A percentile compares a stretch with the other conserved stretches of the same genome.
These are phyloP conservation scores for Astatoreochromis straeleni DNA, from an alignment of 2,113 vertebrate genomes.

Conservation along the genomic window DNA sequence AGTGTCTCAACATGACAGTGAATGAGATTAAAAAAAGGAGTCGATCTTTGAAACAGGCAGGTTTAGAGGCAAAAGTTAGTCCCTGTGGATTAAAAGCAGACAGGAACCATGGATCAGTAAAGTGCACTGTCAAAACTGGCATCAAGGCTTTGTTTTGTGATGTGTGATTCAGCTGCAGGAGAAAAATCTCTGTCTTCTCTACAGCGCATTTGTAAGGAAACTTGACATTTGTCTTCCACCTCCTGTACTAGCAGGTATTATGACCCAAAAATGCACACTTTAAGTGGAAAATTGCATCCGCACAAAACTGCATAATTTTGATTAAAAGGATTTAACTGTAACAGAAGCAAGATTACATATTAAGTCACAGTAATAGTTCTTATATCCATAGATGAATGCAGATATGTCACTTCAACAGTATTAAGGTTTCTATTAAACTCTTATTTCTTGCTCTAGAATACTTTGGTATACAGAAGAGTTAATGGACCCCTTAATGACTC, in stretches of 20 bases:
- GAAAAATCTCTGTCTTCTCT: neutral
- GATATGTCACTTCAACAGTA: neutral
- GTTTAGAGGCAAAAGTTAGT: neutral
- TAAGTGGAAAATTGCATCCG: neutral
- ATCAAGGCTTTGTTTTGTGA: neutral
- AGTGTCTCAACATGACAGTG: neutral
- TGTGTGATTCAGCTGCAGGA: neutral
- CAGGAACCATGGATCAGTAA: neutral
- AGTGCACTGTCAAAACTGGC: neutral
- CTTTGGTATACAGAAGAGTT: neutral
- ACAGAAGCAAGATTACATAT: neutral
- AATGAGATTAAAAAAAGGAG: neutral
- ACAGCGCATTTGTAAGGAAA: neutral
- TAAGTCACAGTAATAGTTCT: neutral
- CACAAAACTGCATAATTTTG: neutral
- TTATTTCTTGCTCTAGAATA: neutral
- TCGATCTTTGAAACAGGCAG: neutral
- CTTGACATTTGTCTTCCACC: neutral
- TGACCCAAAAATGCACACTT: neutral
- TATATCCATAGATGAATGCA: neutral
- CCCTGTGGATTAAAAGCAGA: neutral
- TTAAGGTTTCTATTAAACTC: neutral
- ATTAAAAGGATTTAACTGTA: neutral
- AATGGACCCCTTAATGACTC: neutral
- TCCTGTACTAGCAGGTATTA: neutral